Conservation (phyloP, 2,113 vertebrate genomes). For the Rhinoptilus africanus region DNA sequence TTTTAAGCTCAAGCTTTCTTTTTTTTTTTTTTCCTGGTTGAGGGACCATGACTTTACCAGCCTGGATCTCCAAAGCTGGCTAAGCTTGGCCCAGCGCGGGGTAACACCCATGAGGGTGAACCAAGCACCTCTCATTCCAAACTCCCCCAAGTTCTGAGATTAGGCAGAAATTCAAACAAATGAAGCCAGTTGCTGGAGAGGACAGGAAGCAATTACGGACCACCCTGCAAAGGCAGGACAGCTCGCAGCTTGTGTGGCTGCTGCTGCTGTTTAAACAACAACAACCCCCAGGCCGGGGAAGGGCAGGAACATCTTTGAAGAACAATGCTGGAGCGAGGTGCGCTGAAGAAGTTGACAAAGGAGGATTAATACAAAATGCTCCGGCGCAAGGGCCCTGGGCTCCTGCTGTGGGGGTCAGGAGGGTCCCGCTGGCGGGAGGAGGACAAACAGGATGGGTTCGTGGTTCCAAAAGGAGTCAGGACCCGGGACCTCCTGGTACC, state of each 20-base stretch:
- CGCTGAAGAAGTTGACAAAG: background rate
- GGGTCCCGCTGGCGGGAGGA: background rate
- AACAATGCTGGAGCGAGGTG: slow-evolving; percentile 39
- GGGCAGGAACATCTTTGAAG: slow-evolving; percentile 49
- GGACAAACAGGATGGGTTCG: slow-evolving; percentile 35
- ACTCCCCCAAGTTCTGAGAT: slow-evolving; percentile 32
- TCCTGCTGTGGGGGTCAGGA: background rate
- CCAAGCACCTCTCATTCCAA: background rate
- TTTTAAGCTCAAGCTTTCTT: background rate
- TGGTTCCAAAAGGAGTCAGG: background rate
- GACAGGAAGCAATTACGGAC: slow-evolving; percentile 79
- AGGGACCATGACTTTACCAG: background rate
- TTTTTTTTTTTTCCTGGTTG: background rate
- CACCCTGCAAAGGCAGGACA: slow-evolving; percentile 70
- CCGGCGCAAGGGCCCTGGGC: background rate
- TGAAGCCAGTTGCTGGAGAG: slow-evolving; percentile 65
- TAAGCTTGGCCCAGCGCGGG: background rate
- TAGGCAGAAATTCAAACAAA: slow-evolving; percentile 73
- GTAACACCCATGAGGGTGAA: slow-evolving; percentile 24
- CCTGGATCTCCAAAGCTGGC: background rate
- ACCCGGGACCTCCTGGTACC: background rate
- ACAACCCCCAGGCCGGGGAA: slow-evolving; percentile 26
- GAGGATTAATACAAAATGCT: background rate
- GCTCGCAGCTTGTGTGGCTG: slow-evolving; percentile 65
- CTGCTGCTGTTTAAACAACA: slow-evolving; percentile 58